Conservation (phyloP, 2,888 invertebrate genomes). For the Odiellus spinosus region DNA sequence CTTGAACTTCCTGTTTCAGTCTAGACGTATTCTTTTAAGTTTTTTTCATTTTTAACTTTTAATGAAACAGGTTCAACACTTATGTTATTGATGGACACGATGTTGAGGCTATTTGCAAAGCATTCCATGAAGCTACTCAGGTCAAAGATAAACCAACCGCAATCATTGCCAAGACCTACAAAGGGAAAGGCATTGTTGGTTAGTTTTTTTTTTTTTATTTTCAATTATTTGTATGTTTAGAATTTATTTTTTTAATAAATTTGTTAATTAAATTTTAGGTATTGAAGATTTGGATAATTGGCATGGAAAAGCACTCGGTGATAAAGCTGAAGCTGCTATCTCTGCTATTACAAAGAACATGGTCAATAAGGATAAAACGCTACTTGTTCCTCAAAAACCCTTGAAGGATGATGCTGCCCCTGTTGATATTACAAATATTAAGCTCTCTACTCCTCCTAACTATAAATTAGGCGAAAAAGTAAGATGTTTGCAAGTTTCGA, state of each 20-base stretch:
- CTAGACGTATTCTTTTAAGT: too few species aligned
- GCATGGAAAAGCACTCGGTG: conserved; percentile 94
- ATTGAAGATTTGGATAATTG: conserved; percentile 89
- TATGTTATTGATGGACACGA: conserved; percentile 93
- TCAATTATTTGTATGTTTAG: background rate
- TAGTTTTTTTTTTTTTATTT: conserved; percentile 6
- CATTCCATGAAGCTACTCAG: conserved; percentile 58
- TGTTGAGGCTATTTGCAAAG: conserved; percentile 74
- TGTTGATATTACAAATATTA: conserved; percentile 54
- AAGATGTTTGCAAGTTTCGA: conserved; percentile 37
- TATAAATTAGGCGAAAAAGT: conserved; percentile 47
- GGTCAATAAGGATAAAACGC: conserved; percentile 46
- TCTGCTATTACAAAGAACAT: conserved; percentile 39
- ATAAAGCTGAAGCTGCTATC: conserved; percentile 50
- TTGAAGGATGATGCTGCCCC: conserved; percentile 41
- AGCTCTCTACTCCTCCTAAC: conserved; percentile 58
- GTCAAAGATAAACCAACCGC: conserved; percentile 69
- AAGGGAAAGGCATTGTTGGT: conserved; percentile 52
- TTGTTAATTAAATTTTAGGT: conserved; percentile 1
- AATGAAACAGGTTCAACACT: conserved; percentile 42
- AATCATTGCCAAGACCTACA: conserved; percentile 85
- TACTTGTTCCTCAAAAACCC: conserved; percentile 46
- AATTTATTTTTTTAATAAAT: conserved; percentile 3
- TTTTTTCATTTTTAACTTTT: too few species aligned
- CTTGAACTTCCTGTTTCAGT: too few species aligned